Evolutionary conservation across 2,113 vertebrate genomes (phyloP), one percentile per base, ranked within the genome.

Genomic region (Rhombomys opimus): DNA sequence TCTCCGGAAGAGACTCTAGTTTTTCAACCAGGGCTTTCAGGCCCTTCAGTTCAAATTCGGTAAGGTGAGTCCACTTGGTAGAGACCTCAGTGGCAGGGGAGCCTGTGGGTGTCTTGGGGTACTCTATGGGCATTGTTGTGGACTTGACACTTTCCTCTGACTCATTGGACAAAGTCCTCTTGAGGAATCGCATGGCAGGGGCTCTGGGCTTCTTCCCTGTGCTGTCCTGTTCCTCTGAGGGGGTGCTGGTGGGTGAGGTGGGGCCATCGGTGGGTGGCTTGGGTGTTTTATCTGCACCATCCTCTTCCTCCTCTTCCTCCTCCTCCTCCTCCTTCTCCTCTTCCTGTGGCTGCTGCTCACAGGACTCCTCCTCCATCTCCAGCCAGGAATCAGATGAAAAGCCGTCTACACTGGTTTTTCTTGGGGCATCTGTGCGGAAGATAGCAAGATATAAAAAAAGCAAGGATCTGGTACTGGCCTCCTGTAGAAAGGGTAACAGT

Each of bases 1-100:
- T 99, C 96, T 99, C 99, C 0, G 99, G 99, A 63, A 99, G 99
- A 13, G 99, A 99, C 97, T 99, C 99, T 61, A 99, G 99, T 95
- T 99, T 99, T 97, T 99, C 99, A 57, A 99, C 99, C 92, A 99
- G 98, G 12, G 99, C 99, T 98, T 99, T 99, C 87, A 99, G 99
- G 87, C 99, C 99, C 73, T 98, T 99, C 97, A 99, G 98, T 95
- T 99, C 99, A 98, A 99, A 99, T 98, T 99, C 99, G 0, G 99
- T 99, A 96, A 99, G 98, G 97, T 99, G 99, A 85, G 98, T 99
- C 99, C 99, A 99, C 95, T 98, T 99, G 95, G 98, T 97, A 4
- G 97, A 97, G 27, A 98, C 97, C 97, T 99, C 99, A 0, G 99
- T 98, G 59, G 98, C 95, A 0, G 99, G 99, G 18, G 99, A 99